Percentiles rank a stretch among this genome's conserved stretches.
These are phyloP conservation scores for Mionectes olivaceus DNA, from an alignment of 2,797 vertebrate genomes.

Conservation along the genomic window DNA sequence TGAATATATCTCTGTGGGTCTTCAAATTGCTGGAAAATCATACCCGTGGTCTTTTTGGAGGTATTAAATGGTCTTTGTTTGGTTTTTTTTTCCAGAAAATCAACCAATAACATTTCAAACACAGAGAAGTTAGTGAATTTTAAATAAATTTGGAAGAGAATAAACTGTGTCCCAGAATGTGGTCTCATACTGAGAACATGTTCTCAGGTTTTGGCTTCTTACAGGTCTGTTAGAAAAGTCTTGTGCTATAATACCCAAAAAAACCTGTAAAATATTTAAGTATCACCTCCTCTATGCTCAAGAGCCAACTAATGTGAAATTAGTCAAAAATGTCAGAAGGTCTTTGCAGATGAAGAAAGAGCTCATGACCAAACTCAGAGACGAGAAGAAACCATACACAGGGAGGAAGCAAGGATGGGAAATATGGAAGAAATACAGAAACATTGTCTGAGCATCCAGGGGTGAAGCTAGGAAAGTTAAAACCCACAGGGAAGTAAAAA, in stretches of 20 bases:
- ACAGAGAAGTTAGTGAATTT: neutral
- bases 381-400: neutral
- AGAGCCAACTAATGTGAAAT: neutral
- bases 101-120: neutral
- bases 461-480: neutral
- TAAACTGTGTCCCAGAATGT: neutral
- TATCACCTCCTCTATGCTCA: neutral
- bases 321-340: neutral
- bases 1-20: neutral
- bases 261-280: neutral
- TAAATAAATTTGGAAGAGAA: neutral
- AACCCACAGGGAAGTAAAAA: neutral
- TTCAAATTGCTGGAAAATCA: neutral
- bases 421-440: neutral
- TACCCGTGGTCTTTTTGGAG: neutral
- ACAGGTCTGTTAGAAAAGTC: neutral
- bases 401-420: neutral
- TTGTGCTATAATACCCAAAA: neutral
- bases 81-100: neutral
- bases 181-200: neutral
- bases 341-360: accelerated
- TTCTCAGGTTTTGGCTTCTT: neutral
- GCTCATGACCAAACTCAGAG: neutral
- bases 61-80: neutral
- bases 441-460: neutral